Base-by-base conservation (phyloP, 2,888 invertebrate species). In the Minunthozetes semirufus region DNA sequence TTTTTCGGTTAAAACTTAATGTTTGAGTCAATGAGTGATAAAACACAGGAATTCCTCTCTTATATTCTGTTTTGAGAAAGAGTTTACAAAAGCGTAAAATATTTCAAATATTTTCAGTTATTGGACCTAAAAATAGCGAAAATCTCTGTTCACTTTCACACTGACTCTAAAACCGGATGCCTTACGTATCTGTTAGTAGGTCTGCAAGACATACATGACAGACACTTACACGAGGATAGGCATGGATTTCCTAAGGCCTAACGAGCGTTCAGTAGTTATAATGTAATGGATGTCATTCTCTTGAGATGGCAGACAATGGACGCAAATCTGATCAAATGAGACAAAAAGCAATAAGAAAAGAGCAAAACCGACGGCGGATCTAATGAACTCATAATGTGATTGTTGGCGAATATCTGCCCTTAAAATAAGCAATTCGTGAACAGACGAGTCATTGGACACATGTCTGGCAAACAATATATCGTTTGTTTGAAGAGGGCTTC, bases 361-460 rank as follows among this genome's bases (percentile, higher is more conserved):
- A 63, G 33, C 17, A 38, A 63, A 63, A 63, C 33, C 63, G 27
- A 63, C 25, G 25, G 63, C 63, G 63, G 17, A 63, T 63, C 63
- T 63, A 63, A 63, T 63, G 63, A 63, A 19, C 56, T 13, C 17
- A 63, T 63, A 63, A 63, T 63, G 63, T 63, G 15, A 38, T 63
- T 33, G 33, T 56, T 25, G 19, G 56, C 56, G 22, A 56, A 56
- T 56, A 56, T 56, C 56, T 56, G 19, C 22, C 11, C 56, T 2
- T 50, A 56, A 25, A 25, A 56, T 56, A 19, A 56, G 56, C 22
- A 19, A 22, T 13, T 56, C 6, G 5, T 9, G n/a, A 22, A 25
- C 56, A 56, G 56, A 56, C 56, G 22, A 56, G 56, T 56, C 56
- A 56, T 56, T 56, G 56, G 25, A 56, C 56, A 56, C 25, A 56